Evolutionary conservation across 2,113 vertebrate species (phyloP).

Genomic region (Octodon degus): DNA sequence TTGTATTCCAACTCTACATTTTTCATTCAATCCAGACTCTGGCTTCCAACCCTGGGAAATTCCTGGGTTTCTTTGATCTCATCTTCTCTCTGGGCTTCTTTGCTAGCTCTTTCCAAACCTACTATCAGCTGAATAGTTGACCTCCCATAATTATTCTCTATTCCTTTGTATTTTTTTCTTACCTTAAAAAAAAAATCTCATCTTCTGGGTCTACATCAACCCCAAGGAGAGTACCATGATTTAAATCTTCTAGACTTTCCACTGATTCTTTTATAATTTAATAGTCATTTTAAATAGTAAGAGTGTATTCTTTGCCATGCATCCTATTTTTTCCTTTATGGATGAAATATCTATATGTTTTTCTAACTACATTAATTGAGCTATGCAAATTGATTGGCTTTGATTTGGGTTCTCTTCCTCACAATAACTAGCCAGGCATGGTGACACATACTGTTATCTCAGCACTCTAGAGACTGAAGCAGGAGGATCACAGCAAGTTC

Average conservation of each 20-base stretch:
- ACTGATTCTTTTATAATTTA: neutral
- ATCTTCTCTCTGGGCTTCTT: neutral
- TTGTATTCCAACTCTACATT: neutral
- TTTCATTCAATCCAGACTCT: neutral
- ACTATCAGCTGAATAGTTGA: neutral
- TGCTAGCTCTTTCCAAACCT: neutral
- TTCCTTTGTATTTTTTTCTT: neutral
- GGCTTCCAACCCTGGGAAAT: neutral
- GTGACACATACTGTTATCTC: neutral
- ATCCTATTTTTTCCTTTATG: constrained; percentile 3
- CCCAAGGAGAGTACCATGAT: neutral
- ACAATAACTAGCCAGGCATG: neutral
- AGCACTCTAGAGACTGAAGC: neutral
- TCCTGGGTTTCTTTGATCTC: neutral
- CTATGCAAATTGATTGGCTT: constrained; percentile 9
- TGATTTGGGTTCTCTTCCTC: neutral
- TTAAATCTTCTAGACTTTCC: constrained; percentile 11
- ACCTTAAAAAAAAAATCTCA: neutral
- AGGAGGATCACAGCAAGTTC: neutral
- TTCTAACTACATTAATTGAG: constrained; percentile 34
- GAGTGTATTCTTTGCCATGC: neutral
- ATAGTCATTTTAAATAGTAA: neutral
- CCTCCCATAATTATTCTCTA: neutral
- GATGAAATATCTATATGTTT: neutral
- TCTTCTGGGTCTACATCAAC: neutral